Evolutionary conservation across 2,113 vertebrate species (phyloP).

Genomic region (Thomomys bottae): DNA sequence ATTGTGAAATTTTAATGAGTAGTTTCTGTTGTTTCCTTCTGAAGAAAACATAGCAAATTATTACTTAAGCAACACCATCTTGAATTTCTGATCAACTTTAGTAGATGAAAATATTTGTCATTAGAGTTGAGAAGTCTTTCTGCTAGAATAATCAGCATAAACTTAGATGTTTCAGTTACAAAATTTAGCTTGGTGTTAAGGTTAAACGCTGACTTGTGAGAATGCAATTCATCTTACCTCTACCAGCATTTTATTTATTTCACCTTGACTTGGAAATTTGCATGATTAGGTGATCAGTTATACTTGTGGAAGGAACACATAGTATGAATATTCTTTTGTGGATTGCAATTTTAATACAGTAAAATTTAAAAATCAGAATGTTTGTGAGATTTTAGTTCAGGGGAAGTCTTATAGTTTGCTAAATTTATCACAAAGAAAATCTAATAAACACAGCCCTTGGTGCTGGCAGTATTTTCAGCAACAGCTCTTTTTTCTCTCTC

Average conservation of each 20-base stretch:
- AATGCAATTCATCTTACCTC: neutral
- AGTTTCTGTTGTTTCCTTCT: neutral
- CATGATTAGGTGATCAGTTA: neutral
- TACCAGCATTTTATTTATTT: constrained; percentile 8
- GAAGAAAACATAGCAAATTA: constrained; percentile 24
- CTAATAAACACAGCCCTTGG: neutral
- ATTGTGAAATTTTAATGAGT: neutral
- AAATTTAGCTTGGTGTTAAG: neutral
- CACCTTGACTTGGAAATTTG: neutral
- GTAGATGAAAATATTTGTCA: neutral
- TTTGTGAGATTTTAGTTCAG: neutral
- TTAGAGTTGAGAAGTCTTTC: neutral
- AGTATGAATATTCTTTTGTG: neutral
- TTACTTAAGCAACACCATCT: neutral
- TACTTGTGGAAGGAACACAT: neutral
- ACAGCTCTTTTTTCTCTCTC: neutral
- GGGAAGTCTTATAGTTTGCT: neutral
- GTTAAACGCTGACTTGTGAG: neutral
- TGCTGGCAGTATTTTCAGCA: neutral
- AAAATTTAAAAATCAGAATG: constrained; percentile 17
- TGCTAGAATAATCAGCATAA: neutral
- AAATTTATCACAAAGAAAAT: constrained; percentile 24
- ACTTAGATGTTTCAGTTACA: neutral
- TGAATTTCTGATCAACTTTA: neutral
- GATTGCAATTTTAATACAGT: neutral